These are phyloP conservation scores for Thaumatotibia leucotreta DNA, from an alignment of 1,140 invertebrate genomes.

Conservation along the genomic window DNA sequence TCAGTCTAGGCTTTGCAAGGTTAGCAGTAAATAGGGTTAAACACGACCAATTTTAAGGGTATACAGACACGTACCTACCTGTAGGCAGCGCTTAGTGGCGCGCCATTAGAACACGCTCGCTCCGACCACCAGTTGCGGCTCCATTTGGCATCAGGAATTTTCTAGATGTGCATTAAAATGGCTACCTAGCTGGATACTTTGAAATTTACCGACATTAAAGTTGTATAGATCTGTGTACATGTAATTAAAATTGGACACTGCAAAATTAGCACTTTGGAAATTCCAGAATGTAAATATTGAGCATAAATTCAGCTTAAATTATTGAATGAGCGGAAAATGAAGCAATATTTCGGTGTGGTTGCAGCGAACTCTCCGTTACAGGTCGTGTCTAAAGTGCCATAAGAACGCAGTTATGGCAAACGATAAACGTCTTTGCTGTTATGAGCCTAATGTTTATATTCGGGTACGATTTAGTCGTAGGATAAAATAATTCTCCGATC, in stretches of 20 bases:
- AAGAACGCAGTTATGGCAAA: not conserved
- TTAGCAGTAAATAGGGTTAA: not conserved
- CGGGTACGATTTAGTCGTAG: not conserved
- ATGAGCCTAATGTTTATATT: not conserved
- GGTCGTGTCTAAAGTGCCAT: not conserved
- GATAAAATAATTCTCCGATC: not conserved
- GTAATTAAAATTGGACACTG: not conserved
- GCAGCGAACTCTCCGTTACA: not conserved
- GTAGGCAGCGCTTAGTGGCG: not conserved
- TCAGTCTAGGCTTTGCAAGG: not conserved
- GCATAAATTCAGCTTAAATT: not conserved
- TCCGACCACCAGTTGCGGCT: not conserved
- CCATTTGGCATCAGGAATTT: not conserved
- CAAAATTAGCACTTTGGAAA: not conserved
- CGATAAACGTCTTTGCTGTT: not conserved
- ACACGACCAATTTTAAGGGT: conserved; percentile 7
- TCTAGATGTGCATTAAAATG: not conserved
- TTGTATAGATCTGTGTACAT: not conserved
- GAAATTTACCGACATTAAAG: not conserved
- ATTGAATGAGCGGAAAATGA: not conserved
- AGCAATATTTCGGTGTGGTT: not conserved
- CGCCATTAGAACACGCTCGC: not conserved
- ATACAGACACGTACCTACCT: not conserved
- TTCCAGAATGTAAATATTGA: not conserved
- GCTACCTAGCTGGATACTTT: too few relatives aligned